Conservation (phyloP, 2,888 invertebrate genomes). For the Anoncus sp. region DNA sequence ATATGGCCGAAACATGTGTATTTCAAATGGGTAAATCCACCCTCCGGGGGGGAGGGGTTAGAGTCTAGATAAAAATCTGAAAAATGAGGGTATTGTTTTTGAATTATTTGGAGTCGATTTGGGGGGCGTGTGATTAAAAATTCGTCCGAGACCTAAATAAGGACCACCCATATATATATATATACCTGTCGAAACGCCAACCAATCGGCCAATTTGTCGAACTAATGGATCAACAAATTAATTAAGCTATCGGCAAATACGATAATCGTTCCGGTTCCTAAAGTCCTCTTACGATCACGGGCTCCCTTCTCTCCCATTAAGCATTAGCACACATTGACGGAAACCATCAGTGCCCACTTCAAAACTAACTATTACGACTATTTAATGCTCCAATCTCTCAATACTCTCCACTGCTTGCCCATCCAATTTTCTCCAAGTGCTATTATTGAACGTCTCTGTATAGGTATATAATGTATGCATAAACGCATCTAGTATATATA, state of each 20-base stretch:
- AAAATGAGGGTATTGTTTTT: no score
- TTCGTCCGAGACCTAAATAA: not conserved
- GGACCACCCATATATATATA: not conserved
- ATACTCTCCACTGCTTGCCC: slow-evolving; percentile 46
- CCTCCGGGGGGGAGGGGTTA: no score
- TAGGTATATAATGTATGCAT: not conserved
- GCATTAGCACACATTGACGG: slow-evolving; percentile 21
- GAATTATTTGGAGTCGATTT: no score
- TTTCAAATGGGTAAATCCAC: no score
- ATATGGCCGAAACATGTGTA: no score
- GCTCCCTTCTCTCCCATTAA: slow-evolving; percentile 20
- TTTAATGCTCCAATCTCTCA: slow-evolving; percentile 52
- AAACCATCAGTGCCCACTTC: slow-evolving; percentile 39
- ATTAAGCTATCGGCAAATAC: slow-evolving; percentile 45
- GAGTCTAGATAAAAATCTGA: no score
- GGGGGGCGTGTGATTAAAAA: no score
- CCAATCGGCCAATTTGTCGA: slow-evolving; percentile 57
- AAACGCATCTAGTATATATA: not conserved
- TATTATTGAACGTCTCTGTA: slow-evolving; percentile 45
- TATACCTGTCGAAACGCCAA: slow-evolving; percentile 15
- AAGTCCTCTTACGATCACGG: slow-evolving; percentile 1
- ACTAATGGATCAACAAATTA: slow-evolving; percentile 59
- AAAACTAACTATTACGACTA: slow-evolving; percentile 29
- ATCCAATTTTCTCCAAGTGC: slow-evolving; percentile 63
- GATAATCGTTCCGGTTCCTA: slow-evolving; percentile 23